Base-by-base conservation (phyloP, 2,797 vertebrate genomes). In the Zenarchopterus dispar region DNA sequence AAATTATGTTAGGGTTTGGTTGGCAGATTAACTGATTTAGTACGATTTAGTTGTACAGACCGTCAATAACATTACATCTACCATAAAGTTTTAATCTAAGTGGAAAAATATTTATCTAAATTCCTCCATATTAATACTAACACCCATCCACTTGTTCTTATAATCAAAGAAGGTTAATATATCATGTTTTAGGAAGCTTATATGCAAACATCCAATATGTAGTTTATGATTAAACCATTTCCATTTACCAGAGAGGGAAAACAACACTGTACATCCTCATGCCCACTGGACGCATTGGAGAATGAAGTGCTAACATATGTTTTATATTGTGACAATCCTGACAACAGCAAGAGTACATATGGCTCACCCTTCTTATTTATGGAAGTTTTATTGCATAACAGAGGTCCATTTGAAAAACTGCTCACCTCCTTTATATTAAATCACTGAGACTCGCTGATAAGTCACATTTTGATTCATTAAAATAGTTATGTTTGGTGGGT, bases 1-100 rank as follows among this genome's bases (percentile, higher is more conserved):
- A 49, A 75, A 89, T 88, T 78, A 62, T 79, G 74, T 73, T n/a
- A 23, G 52, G 36, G 62, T 52, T 50, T 42, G 15, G 52, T 60
- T 33, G 13, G 19, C 19, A 28, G 47, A 75, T 72, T n/a, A n/a
- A n/a, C 61, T 49, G n/a, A n/a, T n/a, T n/a, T n/a, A n/a, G 17
- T n/a, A 43, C 41, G 21, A 52, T 59, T 42, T 22, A 75, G 64
- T 45, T 62, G 26, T 28, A 28, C 44, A 49, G 41, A 6, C 23
- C 64, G 77, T 50, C 1, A 10, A 17, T 36, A 49, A 56, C 57
- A 55, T 52, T n/a, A 59, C 41, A 23, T 11, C 50, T 28, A 42
- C 36, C 1, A 19, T 62, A 56, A 57, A 42, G 70, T 26, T 56
- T 23, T 4, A 22, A 39, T 15, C 13, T 4, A 4, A 13, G 13